Conservation (phyloP, 2,113 vertebrate species). For the Gymnorhina tibicen region DNA sequence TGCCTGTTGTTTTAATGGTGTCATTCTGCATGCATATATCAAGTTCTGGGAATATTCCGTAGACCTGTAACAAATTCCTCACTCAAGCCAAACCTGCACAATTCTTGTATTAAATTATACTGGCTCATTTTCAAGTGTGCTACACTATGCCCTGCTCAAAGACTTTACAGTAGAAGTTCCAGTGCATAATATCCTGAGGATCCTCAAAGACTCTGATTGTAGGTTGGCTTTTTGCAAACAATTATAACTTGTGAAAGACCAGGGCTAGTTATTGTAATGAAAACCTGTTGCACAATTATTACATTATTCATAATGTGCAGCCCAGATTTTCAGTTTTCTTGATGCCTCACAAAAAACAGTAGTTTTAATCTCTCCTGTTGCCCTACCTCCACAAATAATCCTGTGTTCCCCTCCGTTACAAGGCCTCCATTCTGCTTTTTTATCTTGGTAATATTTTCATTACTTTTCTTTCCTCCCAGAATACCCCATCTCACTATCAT, state of each 20-base stretch:
- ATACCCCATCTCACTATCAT: not conserved
- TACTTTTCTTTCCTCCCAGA: not conserved
- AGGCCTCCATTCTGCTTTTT: not conserved
- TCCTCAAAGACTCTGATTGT: not conserved
- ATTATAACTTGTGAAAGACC: not conserved
- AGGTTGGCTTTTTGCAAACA: not conserved
- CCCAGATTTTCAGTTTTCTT: not conserved
- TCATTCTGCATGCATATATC: slow-evolving; percentile 8
- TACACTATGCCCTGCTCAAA: not conserved
- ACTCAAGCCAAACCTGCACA: not conserved
- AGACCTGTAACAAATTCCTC: not conserved
- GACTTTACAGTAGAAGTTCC: not conserved
- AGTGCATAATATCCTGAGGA: not conserved
- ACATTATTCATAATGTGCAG: not conserved
- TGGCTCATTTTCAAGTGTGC: not conserved
- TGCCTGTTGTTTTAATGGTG: not conserved
- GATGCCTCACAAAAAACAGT: not conserved
- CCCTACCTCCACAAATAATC: not conserved
- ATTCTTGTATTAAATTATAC: not conserved
- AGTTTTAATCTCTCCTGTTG: not conserved
- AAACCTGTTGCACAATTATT: not conserved
- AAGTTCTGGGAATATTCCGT: not conserved
- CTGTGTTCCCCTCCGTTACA: not conserved
- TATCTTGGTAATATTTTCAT: not conserved
- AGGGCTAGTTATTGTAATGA: not conserved